Percentiles rank a stretch among this genome's conserved stretches.
Conservation (phyloP, 2,113 vertebrate genomes). For the Corythoichthys haematopterus region DNA sequence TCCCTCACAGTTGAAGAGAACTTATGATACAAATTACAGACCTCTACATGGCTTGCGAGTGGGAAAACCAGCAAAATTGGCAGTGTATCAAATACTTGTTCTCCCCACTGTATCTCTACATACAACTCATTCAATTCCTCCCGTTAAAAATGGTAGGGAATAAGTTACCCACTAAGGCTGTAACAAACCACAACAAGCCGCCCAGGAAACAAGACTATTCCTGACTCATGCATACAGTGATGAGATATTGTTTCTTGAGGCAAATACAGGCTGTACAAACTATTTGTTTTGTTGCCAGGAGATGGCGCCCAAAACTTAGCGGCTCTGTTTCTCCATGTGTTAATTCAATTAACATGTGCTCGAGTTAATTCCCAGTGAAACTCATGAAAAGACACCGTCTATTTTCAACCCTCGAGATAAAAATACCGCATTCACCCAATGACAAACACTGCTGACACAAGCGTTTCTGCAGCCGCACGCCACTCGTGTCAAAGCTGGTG, state of each 20-base stretch:
- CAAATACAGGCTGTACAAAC: constrained; percentile 44
- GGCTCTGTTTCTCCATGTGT: neutral
- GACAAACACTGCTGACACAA: constrained; percentile 61
- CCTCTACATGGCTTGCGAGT: too few relatives aligned
- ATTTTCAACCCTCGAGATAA: constrained; percentile 37
- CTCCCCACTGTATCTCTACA: too few relatives aligned
- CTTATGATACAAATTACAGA: too few relatives aligned
- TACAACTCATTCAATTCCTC: too few relatives aligned
- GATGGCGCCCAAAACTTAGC: constrained; percentile 26
- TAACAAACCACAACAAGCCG: too few relatives aligned
- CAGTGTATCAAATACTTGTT: too few relatives aligned
- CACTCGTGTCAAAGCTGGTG: constrained; percentile 54
- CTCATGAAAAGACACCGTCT: constrained; percentile 18
- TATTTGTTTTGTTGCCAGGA: constrained; percentile 30
- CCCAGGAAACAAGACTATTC: constrained; percentile 75
- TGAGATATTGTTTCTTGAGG: constrained; percentile 71
- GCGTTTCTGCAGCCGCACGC: constrained; percentile 25
- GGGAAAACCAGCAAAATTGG: too few relatives aligned
- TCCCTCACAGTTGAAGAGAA: too few relatives aligned
- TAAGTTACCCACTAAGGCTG: too few relatives aligned
- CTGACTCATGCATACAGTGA: constrained; percentile 69
- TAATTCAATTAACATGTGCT: constrained; percentile 40
- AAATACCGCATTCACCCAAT: constrained; percentile 35
- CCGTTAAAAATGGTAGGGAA: too few relatives aligned
- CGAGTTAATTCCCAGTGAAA: constrained; percentile 34